phyloP scores from a whole-genome alignment of 2,888 invertebrate genomes.

The Papilio gigon region DNA sequence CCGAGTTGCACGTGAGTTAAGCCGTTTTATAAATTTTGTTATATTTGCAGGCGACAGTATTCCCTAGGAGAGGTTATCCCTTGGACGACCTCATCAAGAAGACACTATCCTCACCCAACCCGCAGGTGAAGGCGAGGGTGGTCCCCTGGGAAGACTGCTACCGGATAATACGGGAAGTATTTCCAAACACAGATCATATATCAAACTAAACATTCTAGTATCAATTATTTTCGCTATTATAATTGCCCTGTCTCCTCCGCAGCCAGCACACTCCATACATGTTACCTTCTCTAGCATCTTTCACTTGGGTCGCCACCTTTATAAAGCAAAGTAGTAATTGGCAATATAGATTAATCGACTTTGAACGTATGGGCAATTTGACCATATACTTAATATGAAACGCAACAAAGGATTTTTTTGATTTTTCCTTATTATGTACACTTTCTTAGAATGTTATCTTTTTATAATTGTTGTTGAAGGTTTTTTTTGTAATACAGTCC shows the following conservation, averaged over 20 bases:
- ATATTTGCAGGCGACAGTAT: constrained; percentile 64
- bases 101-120: constrained; percentile 54
- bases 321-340: not conserved
- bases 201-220: constrained; percentile 31
- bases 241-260: not conserved
- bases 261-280: too few relatives aligned
- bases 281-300: too few relatives aligned
- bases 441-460: not conserved
- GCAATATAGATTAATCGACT: not conserved
- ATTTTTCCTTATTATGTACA: not conserved
- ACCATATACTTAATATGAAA: not conserved
- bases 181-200: constrained; percentile 54
- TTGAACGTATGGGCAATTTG: constrained; percentile 4
- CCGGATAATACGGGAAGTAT: constrained; percentile 60
- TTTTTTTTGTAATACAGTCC: too few relatives aligned
- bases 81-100: constrained; percentile 66
- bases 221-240: not conserved
- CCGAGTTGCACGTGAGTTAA: too few relatives aligned
- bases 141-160: constrained; percentile 68
- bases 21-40: too few relatives aligned
- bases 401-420: not conserved
- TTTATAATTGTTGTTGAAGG: not conserved
- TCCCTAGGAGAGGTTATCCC: constrained; percentile 69
- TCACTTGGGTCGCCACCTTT: too few relatives aligned
- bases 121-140: constrained; percentile 63